A percentile compares a stretch with the other conserved stretches of the same genome.
Evolutionary conservation across 2,113 vertebrate species (phyloP).

Genomic region (Rattus rattus): DNA sequence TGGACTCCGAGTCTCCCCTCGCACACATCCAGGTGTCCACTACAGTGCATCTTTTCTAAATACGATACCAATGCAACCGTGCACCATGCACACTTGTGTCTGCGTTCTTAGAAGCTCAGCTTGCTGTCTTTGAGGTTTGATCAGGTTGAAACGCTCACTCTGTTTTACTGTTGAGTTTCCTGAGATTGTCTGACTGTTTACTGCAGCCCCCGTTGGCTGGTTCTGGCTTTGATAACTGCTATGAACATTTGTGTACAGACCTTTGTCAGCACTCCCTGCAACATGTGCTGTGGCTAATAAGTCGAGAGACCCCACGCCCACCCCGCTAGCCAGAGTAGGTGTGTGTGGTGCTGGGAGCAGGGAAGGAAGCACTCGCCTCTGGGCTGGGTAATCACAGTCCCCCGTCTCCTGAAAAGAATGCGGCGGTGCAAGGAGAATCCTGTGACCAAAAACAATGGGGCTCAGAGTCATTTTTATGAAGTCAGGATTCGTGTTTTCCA

Average conservation of each 20-base stretch:
- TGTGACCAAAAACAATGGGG: not conserved
- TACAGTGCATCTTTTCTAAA: slow-evolving; percentile 13
- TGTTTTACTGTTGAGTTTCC: not conserved
- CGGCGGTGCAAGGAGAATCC: not conserved
- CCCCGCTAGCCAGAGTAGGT: not conserved
- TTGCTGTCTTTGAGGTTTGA: not conserved
- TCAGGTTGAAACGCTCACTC: not conserved
- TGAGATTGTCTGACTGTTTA: not conserved
- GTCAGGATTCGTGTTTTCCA: not conserved
- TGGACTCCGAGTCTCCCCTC: not conserved
- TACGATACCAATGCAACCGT: slow-evolving; percentile 3
- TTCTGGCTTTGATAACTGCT: not conserved
- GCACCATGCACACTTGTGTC: not conserved
- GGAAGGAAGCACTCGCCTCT: not conserved
- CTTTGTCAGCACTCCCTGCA: not conserved
- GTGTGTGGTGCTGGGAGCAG: not conserved
- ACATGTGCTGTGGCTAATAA: not conserved
- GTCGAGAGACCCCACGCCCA: not conserved
- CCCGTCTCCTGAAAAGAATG: not conserved
- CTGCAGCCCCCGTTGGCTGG: not conserved
- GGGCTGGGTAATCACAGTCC: not conserved
- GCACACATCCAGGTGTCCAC: not conserved
- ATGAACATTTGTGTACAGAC: not conserved
- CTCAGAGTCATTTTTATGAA: not conserved
- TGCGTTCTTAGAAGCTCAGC: not conserved